These are phyloP conservation scores for Ormyrus labotus DNA, from an alignment of 2,888 invertebrate genomes.

Conservation along the genomic window DNA sequence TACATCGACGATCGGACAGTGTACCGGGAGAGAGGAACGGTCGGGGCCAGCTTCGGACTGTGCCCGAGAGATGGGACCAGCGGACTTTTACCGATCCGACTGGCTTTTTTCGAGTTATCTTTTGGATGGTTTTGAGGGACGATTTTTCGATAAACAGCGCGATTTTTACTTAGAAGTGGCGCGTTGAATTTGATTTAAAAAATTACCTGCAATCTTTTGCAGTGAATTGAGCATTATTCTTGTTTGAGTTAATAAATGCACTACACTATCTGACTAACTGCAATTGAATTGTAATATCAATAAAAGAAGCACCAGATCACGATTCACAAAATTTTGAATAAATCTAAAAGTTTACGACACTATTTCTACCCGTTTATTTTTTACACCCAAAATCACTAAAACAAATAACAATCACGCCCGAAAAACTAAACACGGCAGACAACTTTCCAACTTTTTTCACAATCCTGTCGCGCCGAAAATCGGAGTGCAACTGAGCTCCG, in stretches of 20 bases:
- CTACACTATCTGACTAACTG: too few species aligned
- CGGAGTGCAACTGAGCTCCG: constrained; percentile 57
- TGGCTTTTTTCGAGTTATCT: not conserved
- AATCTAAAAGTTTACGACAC: too few species aligned
- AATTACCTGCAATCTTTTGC: too few species aligned
- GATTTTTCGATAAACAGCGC: not conserved
- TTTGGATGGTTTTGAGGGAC: not conserved
- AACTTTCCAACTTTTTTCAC: not conserved
- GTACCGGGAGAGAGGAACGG: constrained; percentile 58
- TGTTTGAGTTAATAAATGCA: too few species aligned
- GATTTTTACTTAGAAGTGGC: too few species aligned
- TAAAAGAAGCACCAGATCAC: too few species aligned
- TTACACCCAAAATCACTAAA: too few species aligned
- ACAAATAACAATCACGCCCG: not conserved
- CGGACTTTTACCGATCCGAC: constrained; percentile 3
- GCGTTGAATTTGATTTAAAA: too few species aligned
- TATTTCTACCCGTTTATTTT: too few species aligned
- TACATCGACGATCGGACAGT: constrained; percentile 70
- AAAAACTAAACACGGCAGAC: not conserved
- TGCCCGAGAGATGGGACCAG: constrained; percentile 72
- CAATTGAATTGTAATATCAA: too few species aligned
- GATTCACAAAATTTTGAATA: too few species aligned
- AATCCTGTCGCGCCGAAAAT: constrained; percentile 42
- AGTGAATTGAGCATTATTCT: too few species aligned
- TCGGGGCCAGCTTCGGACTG: constrained; percentile 65